Evolutionary conservation across 1,140 invertebrate species (phyloP).

Genomic region (Temnothorax nylanderi): DNA sequence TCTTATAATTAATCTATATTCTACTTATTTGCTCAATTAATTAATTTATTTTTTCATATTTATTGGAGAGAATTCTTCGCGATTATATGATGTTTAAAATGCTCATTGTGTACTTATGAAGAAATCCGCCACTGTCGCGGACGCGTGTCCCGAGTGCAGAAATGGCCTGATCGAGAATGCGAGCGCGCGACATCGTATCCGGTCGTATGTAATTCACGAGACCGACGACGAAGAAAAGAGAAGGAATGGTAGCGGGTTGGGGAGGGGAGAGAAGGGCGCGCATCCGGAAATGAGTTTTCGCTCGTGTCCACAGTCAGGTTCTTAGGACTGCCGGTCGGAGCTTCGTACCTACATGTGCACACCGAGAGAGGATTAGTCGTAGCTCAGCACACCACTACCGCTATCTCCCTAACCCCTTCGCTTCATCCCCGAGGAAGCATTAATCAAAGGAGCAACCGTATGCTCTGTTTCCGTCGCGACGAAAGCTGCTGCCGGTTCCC

Average conservation of each 20-base stretch:
- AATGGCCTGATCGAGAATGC: background rate
- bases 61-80: background rate
- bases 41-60: background rate
- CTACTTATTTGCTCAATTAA: background rate
- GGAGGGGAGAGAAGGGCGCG: background rate
- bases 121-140: conserved; percentile 3
- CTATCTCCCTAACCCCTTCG: conserved; percentile 37
- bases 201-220: conserved; percentile 67
- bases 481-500: conserved; percentile 78
- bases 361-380: conserved; percentile 72
- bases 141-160: conserved; percentile 32
- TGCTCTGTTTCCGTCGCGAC: conserved; percentile 77
- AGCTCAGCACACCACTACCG: conserved; percentile 52
- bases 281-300: conserved; percentile 82
- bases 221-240: conserved; percentile 43
- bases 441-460: conserved; percentile 79
- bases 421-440: conserved; percentile 76
- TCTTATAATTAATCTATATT: conserved; percentile 8
- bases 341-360: conserved; percentile 56
- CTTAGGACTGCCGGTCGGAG: conserved; percentile 72
- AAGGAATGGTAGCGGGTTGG: background rate
- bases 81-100: background rate
- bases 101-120: background rate
- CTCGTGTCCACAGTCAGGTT: conserved; percentile 76
- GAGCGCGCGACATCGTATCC: conserved; percentile 41